Evolutionary conservation across 2,113 vertebrate species (phyloP).

Genomic region (Carollia perspicillata): DNA sequence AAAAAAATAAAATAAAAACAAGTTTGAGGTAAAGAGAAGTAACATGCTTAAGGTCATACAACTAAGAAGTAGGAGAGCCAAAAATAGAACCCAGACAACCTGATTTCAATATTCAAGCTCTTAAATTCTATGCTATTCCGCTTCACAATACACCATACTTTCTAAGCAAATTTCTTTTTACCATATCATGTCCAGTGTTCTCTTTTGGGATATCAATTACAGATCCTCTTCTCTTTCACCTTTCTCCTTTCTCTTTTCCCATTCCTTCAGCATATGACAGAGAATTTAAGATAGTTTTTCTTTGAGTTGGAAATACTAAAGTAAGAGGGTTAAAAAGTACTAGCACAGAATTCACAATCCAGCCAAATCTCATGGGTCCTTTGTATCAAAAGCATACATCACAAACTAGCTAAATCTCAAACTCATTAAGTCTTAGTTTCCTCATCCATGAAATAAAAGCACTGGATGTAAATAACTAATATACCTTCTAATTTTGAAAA

Average conservation of each 20-base stretch:
- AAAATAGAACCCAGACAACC: not conserved
- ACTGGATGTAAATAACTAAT: not conserved
- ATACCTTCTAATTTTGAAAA: conserved; percentile 4
- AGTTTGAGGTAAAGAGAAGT: not conserved
- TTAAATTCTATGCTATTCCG: not conserved
- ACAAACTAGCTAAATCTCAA: not conserved
- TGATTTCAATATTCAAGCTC: not conserved
- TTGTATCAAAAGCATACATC: not conserved
- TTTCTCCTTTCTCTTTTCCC: not conserved
- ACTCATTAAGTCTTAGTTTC: not conserved
- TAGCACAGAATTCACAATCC: not conserved
- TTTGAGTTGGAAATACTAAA: not conserved
- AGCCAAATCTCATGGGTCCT: not conserved
- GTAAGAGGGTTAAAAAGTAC: not conserved
- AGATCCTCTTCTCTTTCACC: not conserved
- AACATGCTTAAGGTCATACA: not conserved
- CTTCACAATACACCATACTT: not conserved
- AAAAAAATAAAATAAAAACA: not conserved
- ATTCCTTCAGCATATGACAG: not conserved
- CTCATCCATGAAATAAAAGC: not conserved
- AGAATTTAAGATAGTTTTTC: conserved; percentile 22
- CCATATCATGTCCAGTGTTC: not conserved
- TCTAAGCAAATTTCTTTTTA: not conserved
- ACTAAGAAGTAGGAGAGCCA: not conserved
- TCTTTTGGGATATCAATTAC: not conserved